Percentiles rank a stretch among this genome's conserved stretches.
phyloP scores from a whole-genome alignment of 2,113 vertebrate species.

The Poeciliopsis occidentalis region DNA sequence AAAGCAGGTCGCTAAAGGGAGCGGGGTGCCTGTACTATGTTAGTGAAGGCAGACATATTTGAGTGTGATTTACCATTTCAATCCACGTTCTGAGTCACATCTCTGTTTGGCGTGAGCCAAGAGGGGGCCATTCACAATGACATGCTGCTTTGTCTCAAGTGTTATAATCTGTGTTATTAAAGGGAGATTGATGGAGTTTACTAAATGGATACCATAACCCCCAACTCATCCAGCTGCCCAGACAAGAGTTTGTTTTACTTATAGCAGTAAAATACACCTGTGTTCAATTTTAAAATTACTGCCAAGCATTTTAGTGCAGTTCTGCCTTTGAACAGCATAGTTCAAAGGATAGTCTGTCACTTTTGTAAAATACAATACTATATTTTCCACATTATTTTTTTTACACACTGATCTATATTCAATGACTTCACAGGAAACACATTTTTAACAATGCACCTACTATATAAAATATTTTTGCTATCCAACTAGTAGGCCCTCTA shows the following conservation, averaged over 20 bases:
- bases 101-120: slow-evolving; percentile 62
- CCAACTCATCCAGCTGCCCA: neutral
- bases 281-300: neutral
- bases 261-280: slow-evolving; percentile 12
- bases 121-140: slow-evolving; percentile 49
- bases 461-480: neutral
- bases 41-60: slow-evolving; percentile 65
- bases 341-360: neutral
- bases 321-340: neutral
- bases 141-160: slow-evolving; percentile 49
- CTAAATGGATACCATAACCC: slow-evolving; percentile 40
- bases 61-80: slow-evolving; percentile 60
- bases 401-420: neutral
- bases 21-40: slow-evolving; percentile 40
- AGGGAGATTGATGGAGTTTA: slow-evolving; percentile 38
- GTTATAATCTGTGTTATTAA: slow-evolving; percentile 46
- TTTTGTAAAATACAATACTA: neutral
- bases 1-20: slow-evolving; percentile 67
- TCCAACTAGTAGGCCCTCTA: neutral
- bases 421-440: neutral
- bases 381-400: neutral
- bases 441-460: neutral
- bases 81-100: slow-evolving; percentile 65
- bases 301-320: neutral
- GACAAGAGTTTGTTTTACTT: neutral